A percentile compares a stretch with the other conserved stretches of the same genome.
Evolutionary conservation across 2,113 vertebrate genomes (phyloP).

Genomic region (Silurus meridionalis): DNA sequence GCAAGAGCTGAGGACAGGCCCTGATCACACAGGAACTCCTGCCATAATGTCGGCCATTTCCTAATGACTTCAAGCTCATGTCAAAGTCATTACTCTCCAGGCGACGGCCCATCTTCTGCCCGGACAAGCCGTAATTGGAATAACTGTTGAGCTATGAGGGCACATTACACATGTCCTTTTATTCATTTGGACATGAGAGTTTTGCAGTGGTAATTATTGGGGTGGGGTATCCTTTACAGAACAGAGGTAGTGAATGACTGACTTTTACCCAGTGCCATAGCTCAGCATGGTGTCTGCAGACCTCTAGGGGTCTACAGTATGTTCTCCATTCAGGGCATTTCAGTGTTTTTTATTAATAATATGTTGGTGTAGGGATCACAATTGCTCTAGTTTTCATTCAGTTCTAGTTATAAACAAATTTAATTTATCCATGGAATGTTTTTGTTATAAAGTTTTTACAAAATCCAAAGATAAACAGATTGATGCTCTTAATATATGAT

Average conservation of each 20-base stretch:
- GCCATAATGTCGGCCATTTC: slow-evolving; percentile 77
- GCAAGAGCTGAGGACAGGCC: slow-evolving; percentile 71
- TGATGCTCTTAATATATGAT: not conserved
- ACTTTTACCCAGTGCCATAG: not conserved
- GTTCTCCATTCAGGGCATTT: not conserved
- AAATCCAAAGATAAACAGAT: not conserved
- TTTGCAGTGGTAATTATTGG: slow-evolving; percentile 79
- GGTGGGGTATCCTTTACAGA: slow-evolving; percentile 54
- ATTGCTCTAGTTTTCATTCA: not conserved
- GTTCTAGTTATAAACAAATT: not conserved
- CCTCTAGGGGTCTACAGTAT: not conserved
- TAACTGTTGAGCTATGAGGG: slow-evolving; percentile 81
- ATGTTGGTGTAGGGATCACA: not conserved
- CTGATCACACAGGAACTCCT: slow-evolving; percentile 74
- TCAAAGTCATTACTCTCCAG: slow-evolving; percentile 77
- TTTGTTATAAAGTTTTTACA: not conserved
- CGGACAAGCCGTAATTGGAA: slow-evolving; percentile 77
- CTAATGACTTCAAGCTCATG: slow-evolving; percentile 76
- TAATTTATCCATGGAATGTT: not conserved
- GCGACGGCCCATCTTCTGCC: slow-evolving; percentile 69
- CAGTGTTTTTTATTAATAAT: not conserved
- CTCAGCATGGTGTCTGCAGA: not conserved
- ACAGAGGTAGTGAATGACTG: slow-evolving; percentile 42
- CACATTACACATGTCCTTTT: slow-evolving; percentile 78
- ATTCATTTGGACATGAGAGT: slow-evolving; percentile 75